phyloP scores from a whole-genome alignment of 2,797 vertebrate species.

The Acrossocheilus fasciatus region DNA sequence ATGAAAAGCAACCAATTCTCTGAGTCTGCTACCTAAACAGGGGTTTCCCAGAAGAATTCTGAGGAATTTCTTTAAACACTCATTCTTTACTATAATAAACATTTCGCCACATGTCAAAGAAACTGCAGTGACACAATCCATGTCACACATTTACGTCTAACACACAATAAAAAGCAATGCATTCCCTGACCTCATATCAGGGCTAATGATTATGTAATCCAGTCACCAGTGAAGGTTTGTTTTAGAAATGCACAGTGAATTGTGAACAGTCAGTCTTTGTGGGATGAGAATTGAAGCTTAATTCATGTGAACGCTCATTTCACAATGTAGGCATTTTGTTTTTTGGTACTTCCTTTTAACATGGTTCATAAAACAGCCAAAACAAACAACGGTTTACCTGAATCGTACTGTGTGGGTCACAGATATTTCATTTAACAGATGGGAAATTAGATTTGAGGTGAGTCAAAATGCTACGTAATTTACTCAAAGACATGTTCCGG shows the following conservation, averaged over 20 bases:
- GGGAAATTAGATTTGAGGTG: conserved; percentile 7
- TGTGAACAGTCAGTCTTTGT: conserved; percentile 40
- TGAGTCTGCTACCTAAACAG: conserved; percentile 29
- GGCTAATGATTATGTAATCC: conserved; percentile 12
- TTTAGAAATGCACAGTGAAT: conserved; percentile 25
- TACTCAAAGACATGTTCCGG: background rate
- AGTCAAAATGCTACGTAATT: background rate
- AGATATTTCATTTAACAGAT: conserved; percentile 1
- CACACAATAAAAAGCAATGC: conserved; percentile 2
- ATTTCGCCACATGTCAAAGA: conserved; percentile 1
- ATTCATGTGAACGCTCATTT: conserved; percentile 38
- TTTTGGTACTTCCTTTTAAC: conserved; percentile 49
- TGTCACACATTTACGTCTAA: background rate
- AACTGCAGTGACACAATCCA: background rate
- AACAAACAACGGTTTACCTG: conserved; percentile 23
- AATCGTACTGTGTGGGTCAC: background rate
- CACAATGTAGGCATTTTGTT: conserved; percentile 52
- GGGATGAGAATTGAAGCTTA: conserved; percentile 40
- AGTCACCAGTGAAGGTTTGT: background rate
- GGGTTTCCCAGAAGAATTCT: background rate
- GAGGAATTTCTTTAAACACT: conserved; percentile 29
- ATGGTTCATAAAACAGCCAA: conserved; percentile 43
- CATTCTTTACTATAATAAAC: conserved; percentile 30
- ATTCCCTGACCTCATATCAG: background rate
- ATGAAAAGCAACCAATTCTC: conserved; percentile 41